These are phyloP conservation scores for Phylloscopus trochilus DNA, from an alignment of 2,113 vertebrate species.

Conservation along the genomic window DNA sequence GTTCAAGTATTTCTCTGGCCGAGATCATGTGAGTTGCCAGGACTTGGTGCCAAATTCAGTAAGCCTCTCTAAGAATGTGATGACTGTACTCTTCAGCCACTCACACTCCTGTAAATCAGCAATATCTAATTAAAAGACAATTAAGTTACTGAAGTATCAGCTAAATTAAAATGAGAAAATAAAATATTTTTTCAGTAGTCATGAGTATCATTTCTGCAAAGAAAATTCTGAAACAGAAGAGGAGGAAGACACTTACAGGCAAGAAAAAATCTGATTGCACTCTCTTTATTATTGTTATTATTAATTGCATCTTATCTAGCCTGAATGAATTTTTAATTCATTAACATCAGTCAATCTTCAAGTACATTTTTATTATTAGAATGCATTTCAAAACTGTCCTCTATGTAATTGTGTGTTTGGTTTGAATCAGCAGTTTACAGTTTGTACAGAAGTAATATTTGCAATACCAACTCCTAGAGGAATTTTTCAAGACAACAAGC, in stretches of 20 bases:
- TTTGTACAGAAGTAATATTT: constrained; percentile 58
- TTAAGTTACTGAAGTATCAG: not conserved
- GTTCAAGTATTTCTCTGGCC: not conserved
- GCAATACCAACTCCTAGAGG: constrained; percentile 26
- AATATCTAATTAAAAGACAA: constrained; percentile 26
- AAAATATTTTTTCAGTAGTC: not conserved
- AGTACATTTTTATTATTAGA: constrained; percentile 14
- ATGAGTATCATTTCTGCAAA: not conserved
- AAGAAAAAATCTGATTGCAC: not conserved
- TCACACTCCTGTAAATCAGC: constrained; percentile 46
- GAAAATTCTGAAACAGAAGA: not conserved
- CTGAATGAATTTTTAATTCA: not conserved
- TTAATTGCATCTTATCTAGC: not conserved
- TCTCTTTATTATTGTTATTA: not conserved
- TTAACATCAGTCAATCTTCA: not conserved
- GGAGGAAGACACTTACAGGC: not conserved
- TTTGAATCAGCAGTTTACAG: constrained; percentile 50
- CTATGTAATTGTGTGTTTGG: not conserved
- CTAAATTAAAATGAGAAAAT: not conserved
- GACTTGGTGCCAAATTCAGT: constrained; percentile 13
- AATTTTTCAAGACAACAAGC: constrained; percentile 48
- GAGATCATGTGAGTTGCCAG: not conserved
- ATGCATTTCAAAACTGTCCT: not conserved
- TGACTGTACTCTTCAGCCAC: constrained; percentile 17
- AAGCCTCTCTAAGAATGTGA: constrained; percentile 23